These are phyloP conservation scores for Amblyornis subalaris DNA, from an alignment of 2,113 vertebrate species.

Conservation along the genomic window DNA sequence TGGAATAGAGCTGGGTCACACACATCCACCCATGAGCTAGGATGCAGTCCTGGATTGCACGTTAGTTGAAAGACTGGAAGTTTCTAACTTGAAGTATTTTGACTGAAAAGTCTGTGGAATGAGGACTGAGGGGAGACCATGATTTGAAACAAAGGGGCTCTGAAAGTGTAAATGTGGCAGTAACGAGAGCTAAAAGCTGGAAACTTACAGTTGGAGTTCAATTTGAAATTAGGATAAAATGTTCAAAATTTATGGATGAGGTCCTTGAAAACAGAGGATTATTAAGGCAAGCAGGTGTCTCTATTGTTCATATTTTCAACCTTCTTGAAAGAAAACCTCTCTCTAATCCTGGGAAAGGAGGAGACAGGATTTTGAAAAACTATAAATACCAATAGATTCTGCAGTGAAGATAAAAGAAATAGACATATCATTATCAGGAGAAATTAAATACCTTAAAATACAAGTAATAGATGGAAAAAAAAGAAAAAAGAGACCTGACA, in stretches of 20 bases:
- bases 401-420: background rate
- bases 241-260: background rate
- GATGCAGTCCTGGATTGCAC: background rate
- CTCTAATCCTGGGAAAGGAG: background rate
- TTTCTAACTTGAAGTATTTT: background rate
- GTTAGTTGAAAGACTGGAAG: background rate
- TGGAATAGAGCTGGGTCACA: background rate
- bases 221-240: background rate
- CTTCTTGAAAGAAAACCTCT: background rate
- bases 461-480: background rate
- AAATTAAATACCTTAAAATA: background rate
- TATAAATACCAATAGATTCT: background rate
- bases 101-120: background rate
- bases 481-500: background rate
- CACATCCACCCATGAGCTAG: rapidly evolving
- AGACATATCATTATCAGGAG: background rate
- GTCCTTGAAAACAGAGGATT: background rate
- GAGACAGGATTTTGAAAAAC: background rate
- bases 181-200: background rate
- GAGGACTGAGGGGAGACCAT: background rate
- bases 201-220: background rate
- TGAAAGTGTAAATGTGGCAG: background rate
- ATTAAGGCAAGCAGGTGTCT: background rate
- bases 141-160: background rate
- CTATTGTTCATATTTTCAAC: background rate